These are phyloP conservation scores for Drosophila mulleri DNA, from an alignment of 2,888 invertebrate species.

Conservation along the genomic window DNA sequence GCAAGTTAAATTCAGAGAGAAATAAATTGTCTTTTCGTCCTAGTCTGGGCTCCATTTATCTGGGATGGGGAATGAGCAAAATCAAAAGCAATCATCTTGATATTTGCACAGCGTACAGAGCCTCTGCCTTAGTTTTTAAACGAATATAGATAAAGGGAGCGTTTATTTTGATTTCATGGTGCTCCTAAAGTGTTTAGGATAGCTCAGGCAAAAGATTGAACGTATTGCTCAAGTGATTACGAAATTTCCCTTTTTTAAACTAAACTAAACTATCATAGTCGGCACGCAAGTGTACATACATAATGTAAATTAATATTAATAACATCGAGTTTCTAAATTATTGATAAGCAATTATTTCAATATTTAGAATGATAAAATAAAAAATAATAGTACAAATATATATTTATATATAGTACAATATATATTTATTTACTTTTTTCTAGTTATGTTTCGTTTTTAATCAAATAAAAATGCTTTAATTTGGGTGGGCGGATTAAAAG, in stretches of 20 bases:
- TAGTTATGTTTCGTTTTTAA: not conserved
- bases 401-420: not conserved
- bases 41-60: conserved; percentile 5
- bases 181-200: conserved; percentile 33
- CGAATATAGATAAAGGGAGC: conserved; percentile 10
- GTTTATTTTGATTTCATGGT: conserved; percentile 45
- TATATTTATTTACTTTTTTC: not conserved
- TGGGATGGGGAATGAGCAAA: conserved; percentile 48
- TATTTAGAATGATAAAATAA: not conserved
- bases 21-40: conserved; percentile 54
- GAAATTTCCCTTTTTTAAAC: not conserved
- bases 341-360: not conserved
- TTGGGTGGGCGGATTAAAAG: not conserved
- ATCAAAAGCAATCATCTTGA: conserved; percentile 71
- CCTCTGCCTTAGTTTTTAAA: conserved; percentile 51
- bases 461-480: not conserved
- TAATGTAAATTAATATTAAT: not conserved
- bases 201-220: conserved; percentile 8
- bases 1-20: conserved; percentile 62
- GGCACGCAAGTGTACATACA: not conserved
- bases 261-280: not conserved
- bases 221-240: conserved; percentile 1
- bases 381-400: not conserved
- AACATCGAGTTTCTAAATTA: too few species aligned
- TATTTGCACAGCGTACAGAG: conserved; percentile 61